Base-by-base conservation (phyloP, 2,888 invertebrate species). In the Malacosoma neustria region DNA sequence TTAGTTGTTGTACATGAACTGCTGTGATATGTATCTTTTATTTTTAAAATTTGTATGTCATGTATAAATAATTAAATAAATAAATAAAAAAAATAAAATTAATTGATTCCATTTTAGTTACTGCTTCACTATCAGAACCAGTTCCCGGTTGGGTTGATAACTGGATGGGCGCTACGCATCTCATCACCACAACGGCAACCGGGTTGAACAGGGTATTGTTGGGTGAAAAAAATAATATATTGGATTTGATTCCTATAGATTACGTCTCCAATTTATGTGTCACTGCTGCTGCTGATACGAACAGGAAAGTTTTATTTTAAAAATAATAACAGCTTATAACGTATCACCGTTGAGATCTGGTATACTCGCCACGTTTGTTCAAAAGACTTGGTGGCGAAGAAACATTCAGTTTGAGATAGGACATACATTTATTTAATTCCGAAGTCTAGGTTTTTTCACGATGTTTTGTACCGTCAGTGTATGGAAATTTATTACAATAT, bases 81-180 rank as follows among this genome's bases (percentile, higher is more conserved):
- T 7, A 22, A 22, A 22, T 6, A 2, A 2, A 22, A 22, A 22
- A 4, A 22, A 2, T 22, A 2, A 22, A 22, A 22, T 22, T n/a
- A n/a, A n/a, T n/a, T n/a, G n/a, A n/a, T n/a, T n/a, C n/a, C 43
- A 46, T 40, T 39, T 5, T 48, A 90, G 92, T 86, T 60, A 87
- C 88, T 43, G 87, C 92, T 33, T 89, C 91, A 11, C 79, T 88
- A 55, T 87, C 87, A 39, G 92, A 92, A 57, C 93, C 93, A 0
- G 72, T 90, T 42, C 89, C 91, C 54, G 95, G 95, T 34, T 98
- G 98, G 98, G 90, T 97, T 42, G 97, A 98, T 70, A 97, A 95
- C 70, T 91, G 93, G 85, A 95, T 93, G 66, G 97, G 97, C 14
- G 92, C 91, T 9, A 92, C 92, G 36, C 90, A 89, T 59, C 74